Base-by-base conservation (phyloP, 2,888 invertebrate genomes). In the Rhaphigaster nebulosa region DNA sequence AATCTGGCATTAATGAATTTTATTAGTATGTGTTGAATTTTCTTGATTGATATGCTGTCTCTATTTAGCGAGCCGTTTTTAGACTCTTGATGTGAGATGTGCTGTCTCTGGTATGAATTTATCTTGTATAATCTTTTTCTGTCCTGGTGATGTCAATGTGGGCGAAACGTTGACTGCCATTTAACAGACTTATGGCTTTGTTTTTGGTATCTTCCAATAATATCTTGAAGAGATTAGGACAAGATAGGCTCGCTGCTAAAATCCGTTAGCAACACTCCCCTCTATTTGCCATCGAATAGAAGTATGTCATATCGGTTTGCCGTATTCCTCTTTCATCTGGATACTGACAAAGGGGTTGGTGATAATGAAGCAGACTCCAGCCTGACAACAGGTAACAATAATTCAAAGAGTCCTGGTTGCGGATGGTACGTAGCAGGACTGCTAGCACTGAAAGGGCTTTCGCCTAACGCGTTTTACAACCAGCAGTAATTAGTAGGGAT, bases 381-480 rank as follows among this genome's bases (percentile, higher is more conserved):
- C 65, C 65, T 29, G 13, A 34, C 70, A 34, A 70, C 70, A 20
- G 70, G 34, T 34, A 34, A 70, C 84, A 84, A 84, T 84, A 45
- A 84, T 84, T 84, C 41, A 84, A 84, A 84, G 84, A 84, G 84
- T 45, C 41, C 84, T 84, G 84, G 84, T 84, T 20, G 26, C 84
- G 70, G 70, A 70, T 84, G 80, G 2, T 38, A 80, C 38, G 26
- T 23, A 15, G 41, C 38, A 88, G 88, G 38, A 38, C 41, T 26
- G 38, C 34, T 10, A 38, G 38, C 20, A 0, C 50, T 54, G 65
- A 60, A 56, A 88, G 88, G 88, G 88, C 88, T 88, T 60, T 56
- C 20, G 29, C 52, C 88, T 88, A 88, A 88, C 88, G 88, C 88
- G 88, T 88, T 88, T 88, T 88, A 88, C 88, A 88, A 52, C 88